Conservation (phyloP, 2,888 invertebrate species). For the Adineta ricciae region DNA sequence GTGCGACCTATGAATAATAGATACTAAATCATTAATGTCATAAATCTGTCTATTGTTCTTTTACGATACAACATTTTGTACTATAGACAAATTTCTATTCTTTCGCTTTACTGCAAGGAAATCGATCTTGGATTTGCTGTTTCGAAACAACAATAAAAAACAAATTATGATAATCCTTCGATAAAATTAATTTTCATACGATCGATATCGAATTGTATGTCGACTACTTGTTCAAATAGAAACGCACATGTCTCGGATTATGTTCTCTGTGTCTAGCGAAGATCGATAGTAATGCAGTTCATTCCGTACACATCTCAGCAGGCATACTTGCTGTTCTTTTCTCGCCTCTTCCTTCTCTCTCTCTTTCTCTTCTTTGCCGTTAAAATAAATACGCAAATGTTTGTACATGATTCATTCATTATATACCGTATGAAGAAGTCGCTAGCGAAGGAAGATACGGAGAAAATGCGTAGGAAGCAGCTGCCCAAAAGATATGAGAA, state of each 20-base stretch:
- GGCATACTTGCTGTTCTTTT: not conserved
- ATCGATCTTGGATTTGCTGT: not conserved
- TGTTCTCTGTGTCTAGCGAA: not conserved
- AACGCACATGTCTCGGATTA: not conserved
- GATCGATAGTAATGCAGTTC: not conserved
- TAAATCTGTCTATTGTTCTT: no score
- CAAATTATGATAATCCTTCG: not conserved
- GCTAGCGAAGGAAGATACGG: not conserved
- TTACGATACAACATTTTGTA: no score
- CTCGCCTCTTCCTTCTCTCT: not conserved
- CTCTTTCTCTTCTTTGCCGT: not conserved
- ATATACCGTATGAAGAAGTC: not conserved
- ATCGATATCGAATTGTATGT: not conserved
- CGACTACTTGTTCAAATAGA: not conserved
- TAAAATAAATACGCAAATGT: not conserved
- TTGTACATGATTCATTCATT: not conserved
- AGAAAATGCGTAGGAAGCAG: not conserved
- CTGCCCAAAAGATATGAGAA: no score
- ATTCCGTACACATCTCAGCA: not conserved
- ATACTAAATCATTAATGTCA: no score
- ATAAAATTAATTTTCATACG: not conserved
- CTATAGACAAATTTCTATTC: not conserved
- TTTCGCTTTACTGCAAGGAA: not conserved
- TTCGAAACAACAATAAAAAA: not conserved
- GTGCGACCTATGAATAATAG: no score